Evolutionary conservation across 2,797 vertebrate species (phyloP), one percentile per base, ranked within the genome.

Genomic region (Huso huso): DNA sequence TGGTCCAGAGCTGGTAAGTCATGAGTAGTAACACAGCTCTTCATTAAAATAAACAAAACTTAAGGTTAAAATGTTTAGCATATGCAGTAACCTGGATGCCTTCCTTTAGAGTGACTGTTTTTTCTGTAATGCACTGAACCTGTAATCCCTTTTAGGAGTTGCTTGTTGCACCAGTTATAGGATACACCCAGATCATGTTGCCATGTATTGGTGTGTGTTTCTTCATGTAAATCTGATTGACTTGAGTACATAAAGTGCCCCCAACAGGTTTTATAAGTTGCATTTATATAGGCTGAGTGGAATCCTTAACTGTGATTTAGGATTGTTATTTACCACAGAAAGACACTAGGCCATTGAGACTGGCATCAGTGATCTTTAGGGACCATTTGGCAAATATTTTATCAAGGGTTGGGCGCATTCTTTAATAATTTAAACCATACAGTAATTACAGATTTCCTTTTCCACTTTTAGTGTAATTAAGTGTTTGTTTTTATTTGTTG

Each of bases 1-100:
- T 98, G 83, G 95, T 97, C 23, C 93, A 98, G 84, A 93, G 95
- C 88, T 97, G 95, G 95, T 97, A 85, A 74, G 89, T 49, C 63
- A 10, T 57, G 18, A 58, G 51, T 70, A 64, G 68, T 66, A 61
- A 53, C 63, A 64, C 61, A 62, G 37, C 51, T 57, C 10, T 13
- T 60, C 15, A 2, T 18, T 55, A 52, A 50, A 51, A 1, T 66
- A 18, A 13, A 59, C 6, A 7, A 18, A 13, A 13, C 23, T 18
- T 13, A 18, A 8, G n/a, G 8, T 8, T 6, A 6, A 61, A 6
- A 8, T 61, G 59, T 6, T 18, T 13, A 61, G 8, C 48, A 65
- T 48, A 49, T 65, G 15, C 23, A 65, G 7, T 57, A 37, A 37
- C 23, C 23, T 49, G 48, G 48, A 10, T 62, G 8, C n/a, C 2